Conservation (phyloP, 2,113 vertebrate species). For the Myotis lucifugus region DNA sequence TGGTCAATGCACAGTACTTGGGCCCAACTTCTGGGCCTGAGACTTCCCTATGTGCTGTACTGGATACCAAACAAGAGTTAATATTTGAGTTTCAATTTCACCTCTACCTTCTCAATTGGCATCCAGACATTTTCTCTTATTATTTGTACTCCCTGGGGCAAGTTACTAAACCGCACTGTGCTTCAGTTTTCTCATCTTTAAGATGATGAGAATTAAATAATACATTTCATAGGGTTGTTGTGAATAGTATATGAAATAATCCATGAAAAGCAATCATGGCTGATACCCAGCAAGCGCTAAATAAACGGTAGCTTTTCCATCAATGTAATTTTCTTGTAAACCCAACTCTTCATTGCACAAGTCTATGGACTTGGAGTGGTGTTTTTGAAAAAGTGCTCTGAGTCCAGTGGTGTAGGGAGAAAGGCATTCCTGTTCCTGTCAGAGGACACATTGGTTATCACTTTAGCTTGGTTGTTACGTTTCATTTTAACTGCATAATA, state of each 20-base stretch:
- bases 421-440: not conserved
- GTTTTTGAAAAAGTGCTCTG: not conserved
- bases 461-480: not conserved
- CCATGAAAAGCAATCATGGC: not conserved
- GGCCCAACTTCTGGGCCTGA: not conserved
- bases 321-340: not conserved
- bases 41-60: not conserved
- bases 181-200: not conserved
- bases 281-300: not conserved
- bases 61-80: not conserved
- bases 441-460: not conserved
- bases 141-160: not conserved
- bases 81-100: not conserved
- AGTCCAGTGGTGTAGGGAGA: not conserved
- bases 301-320: not conserved
- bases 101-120: not conserved
- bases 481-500: not conserved
- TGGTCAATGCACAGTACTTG: not conserved
- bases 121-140: not conserved
- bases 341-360: not conserved
- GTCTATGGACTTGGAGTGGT: not conserved
- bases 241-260: not conserved
- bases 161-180: not conserved
- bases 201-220: not conserved
- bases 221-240: not conserved